These are phyloP conservation scores for Sarcophilus harrisii DNA, from an alignment of 2,797 vertebrate genomes.

Conservation along the genomic window DNA sequence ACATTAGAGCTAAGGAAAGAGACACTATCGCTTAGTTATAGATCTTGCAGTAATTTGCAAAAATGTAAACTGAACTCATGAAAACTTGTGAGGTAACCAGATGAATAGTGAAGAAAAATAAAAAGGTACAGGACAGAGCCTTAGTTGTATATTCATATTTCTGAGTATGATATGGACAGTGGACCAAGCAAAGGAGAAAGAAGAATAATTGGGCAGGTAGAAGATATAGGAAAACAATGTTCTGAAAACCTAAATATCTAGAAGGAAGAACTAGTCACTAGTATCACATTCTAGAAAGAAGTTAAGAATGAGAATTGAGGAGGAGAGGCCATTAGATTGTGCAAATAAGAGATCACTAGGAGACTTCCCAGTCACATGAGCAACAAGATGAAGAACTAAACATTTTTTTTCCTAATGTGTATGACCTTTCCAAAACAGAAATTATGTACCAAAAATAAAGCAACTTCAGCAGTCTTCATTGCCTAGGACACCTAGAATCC, in stretches of 20 bases:
- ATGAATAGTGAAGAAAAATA: neutral
- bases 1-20: neutral
- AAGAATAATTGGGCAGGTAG: neutral
- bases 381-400: neutral
- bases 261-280: neutral
- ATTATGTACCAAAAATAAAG: neutral
- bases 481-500: neutral
- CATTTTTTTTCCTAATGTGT: neutral
- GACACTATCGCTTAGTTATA: neutral
- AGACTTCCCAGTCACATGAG: neutral
- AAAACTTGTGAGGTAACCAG: neutral
- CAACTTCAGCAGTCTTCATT: neutral
- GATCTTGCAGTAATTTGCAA: neutral
- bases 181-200: neutral
- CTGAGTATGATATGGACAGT: neutral
- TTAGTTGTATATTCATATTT: neutral
- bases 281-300: neutral
- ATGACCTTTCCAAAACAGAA: neutral
- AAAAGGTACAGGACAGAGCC: neutral
- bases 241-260: too few relatives aligned
- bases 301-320: neutral
- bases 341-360: too few relatives aligned
- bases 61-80: neutral
- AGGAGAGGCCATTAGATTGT: neutral
- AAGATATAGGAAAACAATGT: neutral